These are phyloP conservation scores for Gadopsis marmoratus DNA, from an alignment of 2,797 vertebrate species.

Conservation along the genomic window DNA sequence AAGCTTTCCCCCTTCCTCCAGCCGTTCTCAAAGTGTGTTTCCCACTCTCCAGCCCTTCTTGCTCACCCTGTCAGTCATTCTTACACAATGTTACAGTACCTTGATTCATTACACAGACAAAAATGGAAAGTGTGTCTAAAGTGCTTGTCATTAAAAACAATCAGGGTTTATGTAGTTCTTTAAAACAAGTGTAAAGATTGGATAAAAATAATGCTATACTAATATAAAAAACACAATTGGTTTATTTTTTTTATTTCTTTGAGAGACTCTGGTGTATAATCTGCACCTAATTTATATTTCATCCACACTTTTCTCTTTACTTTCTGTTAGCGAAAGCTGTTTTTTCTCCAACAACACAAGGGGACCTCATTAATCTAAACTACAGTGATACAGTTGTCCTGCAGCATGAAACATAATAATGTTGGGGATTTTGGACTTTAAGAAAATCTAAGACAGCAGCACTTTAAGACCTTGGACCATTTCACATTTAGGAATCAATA, in stretches of 20 bases:
- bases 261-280: background rate
- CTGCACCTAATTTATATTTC: background rate
- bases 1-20: background rate
- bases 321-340: background rate
- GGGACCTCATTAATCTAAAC: background rate
- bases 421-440: background rate
- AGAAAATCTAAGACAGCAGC: background rate
- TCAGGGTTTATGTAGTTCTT: background rate
- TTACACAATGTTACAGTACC: conserved; percentile 22
- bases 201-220: background rate
- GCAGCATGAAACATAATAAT: background rate
- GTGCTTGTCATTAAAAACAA: background rate
- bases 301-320: background rate
- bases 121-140: conserved; percentile 35
- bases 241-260: background rate
- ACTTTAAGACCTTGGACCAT: background rate
- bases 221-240: background rate
- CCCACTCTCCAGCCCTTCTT: background rate
- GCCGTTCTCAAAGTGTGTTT: background rate
- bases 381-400: background rate
- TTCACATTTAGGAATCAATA: background rate
- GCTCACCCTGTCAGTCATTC: conserved; percentile 16
- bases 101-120: conserved; percentile 16
- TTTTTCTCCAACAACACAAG: background rate
- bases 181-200: background rate